Evolutionary conservation across 1,140 invertebrate species (phyloP), one percentile per base, ranked within the genome.

Genomic region (Campoletis sonorensis): DNA sequence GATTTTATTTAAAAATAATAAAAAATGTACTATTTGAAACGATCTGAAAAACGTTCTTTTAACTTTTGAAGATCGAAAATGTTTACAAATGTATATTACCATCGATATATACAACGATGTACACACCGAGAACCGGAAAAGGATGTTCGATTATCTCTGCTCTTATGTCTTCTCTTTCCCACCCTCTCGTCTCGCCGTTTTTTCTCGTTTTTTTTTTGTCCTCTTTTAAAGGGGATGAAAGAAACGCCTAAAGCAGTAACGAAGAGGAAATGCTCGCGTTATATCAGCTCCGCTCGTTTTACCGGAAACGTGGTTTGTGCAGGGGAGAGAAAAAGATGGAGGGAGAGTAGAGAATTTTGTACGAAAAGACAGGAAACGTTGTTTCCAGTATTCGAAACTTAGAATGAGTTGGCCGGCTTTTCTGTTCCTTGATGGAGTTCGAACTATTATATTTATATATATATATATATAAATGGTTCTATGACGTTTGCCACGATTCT

Each of bases 341-440:
- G 64, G 2, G 64, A n/a, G n/a, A n/a, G n/a, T n/a, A 70, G 67
- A 70, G 67, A 70, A 70, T 33, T 30, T 18, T 33, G 4, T 15
- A 10, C 27, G 30, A 45, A 58, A 58, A 75, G 49, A 71, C 40
- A 64, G 26, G 30, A 33, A 77, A 40, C 45, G 61, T 82, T 82
- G 61, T 80, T 82, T 70, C 64, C 58, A 80, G 61, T 67, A 79
- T 68, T 58, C 68, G 71, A 80, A 80, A 80, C 71, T 82, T 77
- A 30, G 51, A 77, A 80, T 80, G 79, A 82, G 79, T 82, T 80
- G 72, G 58, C 73, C 72, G 78, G 54, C 71, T 27, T 54, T 73
- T 79, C 54, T 54, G 45, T 49, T 80, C 18, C 30, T 72, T 40
- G 58, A 40, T 45, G 13, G 26, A 26, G 27, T 15, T 49, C 30